phyloP scores from a whole-genome alignment of 2,797 vertebrate genomes.

The Chloroceryle amazona region DNA sequence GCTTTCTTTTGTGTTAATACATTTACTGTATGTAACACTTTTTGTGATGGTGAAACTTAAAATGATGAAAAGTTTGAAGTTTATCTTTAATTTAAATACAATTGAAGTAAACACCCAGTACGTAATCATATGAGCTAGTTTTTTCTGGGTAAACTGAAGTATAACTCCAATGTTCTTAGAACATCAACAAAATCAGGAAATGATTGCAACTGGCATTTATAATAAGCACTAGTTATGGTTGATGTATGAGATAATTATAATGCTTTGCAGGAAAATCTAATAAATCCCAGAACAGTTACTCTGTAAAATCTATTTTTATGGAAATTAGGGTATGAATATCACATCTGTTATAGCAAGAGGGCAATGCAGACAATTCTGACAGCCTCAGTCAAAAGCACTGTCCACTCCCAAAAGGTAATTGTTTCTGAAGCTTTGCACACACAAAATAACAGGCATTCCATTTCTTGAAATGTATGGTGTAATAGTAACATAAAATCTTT shows the following conservation, averaged over 20 bases:
- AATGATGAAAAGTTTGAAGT: not conserved
- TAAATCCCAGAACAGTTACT: slow-evolving; percentile 73
- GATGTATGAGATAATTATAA: slow-evolving; percentile 77
- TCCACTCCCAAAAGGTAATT: slow-evolving; percentile 14
- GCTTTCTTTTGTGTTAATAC: not conserved
- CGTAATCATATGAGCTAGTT: not conserved
- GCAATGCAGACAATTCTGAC: slow-evolving; percentile 49
- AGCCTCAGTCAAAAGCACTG: slow-evolving; percentile 39
- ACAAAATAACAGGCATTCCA: not conserved
- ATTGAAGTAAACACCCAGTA: not conserved
- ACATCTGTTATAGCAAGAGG: slow-evolving; percentile 58
- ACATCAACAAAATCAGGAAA: slow-evolving; percentile 64
- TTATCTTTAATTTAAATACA: slow-evolving; percentile 28
- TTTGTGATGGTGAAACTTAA: not conserved
- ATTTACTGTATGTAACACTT: not conserved
- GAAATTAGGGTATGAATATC: slow-evolving; percentile 72
- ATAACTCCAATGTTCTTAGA: slow-evolving; percentile 33
- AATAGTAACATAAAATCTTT: slow-evolving; percentile 13
- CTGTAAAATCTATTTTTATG: slow-evolving; percentile 78
- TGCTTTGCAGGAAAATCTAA: slow-evolving; percentile 73
- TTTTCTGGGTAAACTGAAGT: slow-evolving; percentile 32
- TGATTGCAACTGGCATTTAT: slow-evolving; percentile 68
- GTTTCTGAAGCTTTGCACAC: slow-evolving; percentile 8
- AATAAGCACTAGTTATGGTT: slow-evolving; percentile 70
- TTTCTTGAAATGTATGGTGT: not conserved